Evolutionary conservation across 2,888 invertebrate genomes (phyloP).

Genomic region (Brenthis daphne): DNA sequence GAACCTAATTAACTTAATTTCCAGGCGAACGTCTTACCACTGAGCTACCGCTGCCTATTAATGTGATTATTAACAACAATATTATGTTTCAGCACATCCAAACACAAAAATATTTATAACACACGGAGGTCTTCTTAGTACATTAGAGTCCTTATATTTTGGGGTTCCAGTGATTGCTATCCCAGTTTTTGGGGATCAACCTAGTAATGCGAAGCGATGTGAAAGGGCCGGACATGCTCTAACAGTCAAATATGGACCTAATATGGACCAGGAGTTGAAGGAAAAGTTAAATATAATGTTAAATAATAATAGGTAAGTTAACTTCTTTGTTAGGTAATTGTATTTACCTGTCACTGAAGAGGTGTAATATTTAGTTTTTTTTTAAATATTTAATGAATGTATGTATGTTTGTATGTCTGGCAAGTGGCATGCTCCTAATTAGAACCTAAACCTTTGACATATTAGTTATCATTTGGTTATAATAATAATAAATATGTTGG

Average conservation of each 20-base stretch:
- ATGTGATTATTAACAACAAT: neutral
- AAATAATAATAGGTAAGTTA: slow-evolving; percentile 49
- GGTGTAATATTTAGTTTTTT: neutral
- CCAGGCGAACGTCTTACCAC: too few relatives aligned
- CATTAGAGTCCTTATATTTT: slow-evolving; percentile 47
- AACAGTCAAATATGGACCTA: slow-evolving; percentile 44
- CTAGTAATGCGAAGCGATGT: slow-evolving; percentile 52
- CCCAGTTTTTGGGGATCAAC: slow-evolving; percentile 66
- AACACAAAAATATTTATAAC: slow-evolving; percentile 53
- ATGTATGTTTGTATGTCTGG: too few relatives aligned
- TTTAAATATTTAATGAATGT: too few relatives aligned
- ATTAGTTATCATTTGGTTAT: too few relatives aligned
- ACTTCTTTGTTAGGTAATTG: neutral
- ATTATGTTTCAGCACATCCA: slow-evolving; percentile 47
- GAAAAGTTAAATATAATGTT: slow-evolving; percentile 51
- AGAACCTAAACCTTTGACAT: too few relatives aligned
- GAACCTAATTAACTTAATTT: too few relatives aligned
- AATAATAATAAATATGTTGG: too few relatives aligned
- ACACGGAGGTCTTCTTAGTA: slow-evolving; percentile 53
- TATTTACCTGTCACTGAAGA: neutral
- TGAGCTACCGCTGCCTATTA: neutral
- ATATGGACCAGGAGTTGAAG: slow-evolving; percentile 48
- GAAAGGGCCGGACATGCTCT: slow-evolving; percentile 50
- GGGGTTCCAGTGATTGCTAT: slow-evolving; percentile 61
- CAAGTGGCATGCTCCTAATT: too few relatives aligned